phyloP scores from a whole-genome alignment of 2,797 vertebrate genomes.

The Knipowitschia caucasica region DNA sequence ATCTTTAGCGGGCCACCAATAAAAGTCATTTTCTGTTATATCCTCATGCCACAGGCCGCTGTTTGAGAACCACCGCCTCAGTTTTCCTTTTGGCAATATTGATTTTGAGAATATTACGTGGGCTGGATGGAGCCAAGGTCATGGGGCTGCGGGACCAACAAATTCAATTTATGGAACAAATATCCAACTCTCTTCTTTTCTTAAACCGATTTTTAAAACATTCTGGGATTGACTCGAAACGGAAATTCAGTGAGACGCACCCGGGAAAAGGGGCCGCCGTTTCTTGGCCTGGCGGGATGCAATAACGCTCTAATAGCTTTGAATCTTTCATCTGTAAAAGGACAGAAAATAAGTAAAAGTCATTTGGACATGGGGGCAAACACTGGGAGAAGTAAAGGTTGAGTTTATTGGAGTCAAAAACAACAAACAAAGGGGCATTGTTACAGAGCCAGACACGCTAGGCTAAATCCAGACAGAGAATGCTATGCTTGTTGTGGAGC shows the following conservation, averaged over 20 bases:
- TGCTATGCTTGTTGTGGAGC: slow-evolving; percentile 8
- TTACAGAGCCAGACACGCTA: neutral
- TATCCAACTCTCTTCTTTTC: slow-evolving; percentile 5
- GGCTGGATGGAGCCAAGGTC: slow-evolving; percentile 4
- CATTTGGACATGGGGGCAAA: slow-evolving; percentile 15
- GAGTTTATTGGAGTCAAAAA: slow-evolving; percentile 20
- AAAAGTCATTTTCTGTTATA: neutral
- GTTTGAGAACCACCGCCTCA: neutral
- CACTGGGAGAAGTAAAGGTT: slow-evolving; percentile 16
- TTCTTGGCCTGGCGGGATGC: neutral
- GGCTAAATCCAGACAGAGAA: slow-evolving; percentile 10
- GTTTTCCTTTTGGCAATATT: slow-evolving; percentile 2
- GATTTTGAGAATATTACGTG: slow-evolving; percentile 8
- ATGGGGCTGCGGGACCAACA: slow-evolving; percentile 5
- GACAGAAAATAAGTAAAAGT: slow-evolving; percentile 10
- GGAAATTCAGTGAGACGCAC: slow-evolving; percentile 10
- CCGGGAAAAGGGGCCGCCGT: neutral
- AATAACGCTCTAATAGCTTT: slow-evolving; percentile 5
- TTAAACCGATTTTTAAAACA: slow-evolving; percentile 9
- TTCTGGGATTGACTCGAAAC: slow-evolving; percentile 8
- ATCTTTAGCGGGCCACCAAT: too few species aligned
- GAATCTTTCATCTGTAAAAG: slow-evolving; percentile 8
- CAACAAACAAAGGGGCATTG: slow-evolving; percentile 7
- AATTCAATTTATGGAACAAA: slow-evolving; percentile 17
- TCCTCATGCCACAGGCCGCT: neutral